phyloP scores from a whole-genome alignment of 2,113 vertebrate species.

The Pagrus major region DNA sequence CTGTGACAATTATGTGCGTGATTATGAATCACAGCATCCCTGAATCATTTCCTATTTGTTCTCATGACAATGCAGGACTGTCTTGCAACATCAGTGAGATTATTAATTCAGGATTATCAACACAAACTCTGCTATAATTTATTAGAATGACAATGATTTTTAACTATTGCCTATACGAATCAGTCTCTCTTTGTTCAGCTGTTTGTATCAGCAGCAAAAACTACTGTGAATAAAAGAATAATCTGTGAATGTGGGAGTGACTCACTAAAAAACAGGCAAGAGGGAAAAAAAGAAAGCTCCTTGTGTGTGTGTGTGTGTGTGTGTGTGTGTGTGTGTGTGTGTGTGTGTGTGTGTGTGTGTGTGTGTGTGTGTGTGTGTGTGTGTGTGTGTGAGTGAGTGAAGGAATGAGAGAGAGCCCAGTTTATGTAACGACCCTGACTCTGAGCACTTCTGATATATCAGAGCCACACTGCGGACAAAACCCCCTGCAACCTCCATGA shows the following conservation, averaged over 20 bases:
- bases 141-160: neutral
- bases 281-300: neutral
- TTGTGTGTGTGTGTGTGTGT: no score
- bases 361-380: conserved; percentile 1
- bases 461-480: conserved; percentile 41
- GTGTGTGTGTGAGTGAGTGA: neutral
- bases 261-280: neutral
- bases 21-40: conserved; percentile 22
- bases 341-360: conserved; percentile 4
- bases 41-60: neutral
- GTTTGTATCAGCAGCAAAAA: neutral
- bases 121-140: neutral
- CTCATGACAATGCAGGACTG: conserved; percentile 7
- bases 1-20: conserved; percentile 1
- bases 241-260: neutral
- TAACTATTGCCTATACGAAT: no score
- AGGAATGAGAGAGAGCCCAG: conserved; percentile 23
- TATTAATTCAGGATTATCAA: neutral
- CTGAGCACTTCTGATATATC: conserved; percentile 57
- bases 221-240: neutral
- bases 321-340: neutral
- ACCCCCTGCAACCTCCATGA: conserved; percentile 48
- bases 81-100: neutral
- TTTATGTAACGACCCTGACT: conserved; percentile 59
- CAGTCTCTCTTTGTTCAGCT: neutral